phyloP scores from a whole-genome alignment of 2,888 invertebrate genomes.

The Diaperis boleti region DNA sequence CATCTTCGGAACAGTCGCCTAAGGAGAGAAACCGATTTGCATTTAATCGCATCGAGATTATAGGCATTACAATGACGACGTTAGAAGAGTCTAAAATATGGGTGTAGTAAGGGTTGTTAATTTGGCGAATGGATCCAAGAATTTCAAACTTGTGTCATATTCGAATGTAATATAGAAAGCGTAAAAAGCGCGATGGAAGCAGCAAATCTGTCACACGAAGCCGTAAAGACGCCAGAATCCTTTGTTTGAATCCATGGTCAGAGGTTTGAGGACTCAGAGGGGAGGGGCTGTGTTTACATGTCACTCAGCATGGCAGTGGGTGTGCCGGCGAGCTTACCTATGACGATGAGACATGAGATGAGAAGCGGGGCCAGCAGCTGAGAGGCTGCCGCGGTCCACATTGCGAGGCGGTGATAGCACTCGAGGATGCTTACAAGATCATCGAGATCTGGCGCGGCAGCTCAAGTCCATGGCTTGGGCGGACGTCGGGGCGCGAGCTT shows the following conservation, averaged over 20 bases:
- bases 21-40: constrained; percentile 50
- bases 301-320: constrained; percentile 63
- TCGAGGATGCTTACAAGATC: constrained; percentile 57
- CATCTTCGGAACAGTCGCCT: constrained; percentile 94
- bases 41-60: constrained; percentile 23
- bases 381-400: constrained; percentile 60
- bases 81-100: constrained; percentile 16
- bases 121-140: background rate
- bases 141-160: background rate
- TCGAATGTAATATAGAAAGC: too few relatives aligned
- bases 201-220: constrained; percentile 1
- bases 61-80: constrained; percentile 17
- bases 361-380: constrained; percentile 59
- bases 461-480: constrained; percentile 62
- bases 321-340: constrained; percentile 64
- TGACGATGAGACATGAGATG: constrained; percentile 61
- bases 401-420: constrained; percentile 57
- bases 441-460: constrained; percentile 60
- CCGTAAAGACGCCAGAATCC: too few relatives aligned
- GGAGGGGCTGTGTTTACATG: constrained; percentile 67
- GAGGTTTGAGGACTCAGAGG: too few relatives aligned
- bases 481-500: constrained; percentile 50
- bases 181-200: background rate
- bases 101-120: constrained; percentile 27
- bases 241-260: constrained; percentile 58